These are phyloP conservation scores for Serranus cabrilla DNA, from an alignment of 2,797 vertebrate genomes.

Conservation along the genomic window DNA sequence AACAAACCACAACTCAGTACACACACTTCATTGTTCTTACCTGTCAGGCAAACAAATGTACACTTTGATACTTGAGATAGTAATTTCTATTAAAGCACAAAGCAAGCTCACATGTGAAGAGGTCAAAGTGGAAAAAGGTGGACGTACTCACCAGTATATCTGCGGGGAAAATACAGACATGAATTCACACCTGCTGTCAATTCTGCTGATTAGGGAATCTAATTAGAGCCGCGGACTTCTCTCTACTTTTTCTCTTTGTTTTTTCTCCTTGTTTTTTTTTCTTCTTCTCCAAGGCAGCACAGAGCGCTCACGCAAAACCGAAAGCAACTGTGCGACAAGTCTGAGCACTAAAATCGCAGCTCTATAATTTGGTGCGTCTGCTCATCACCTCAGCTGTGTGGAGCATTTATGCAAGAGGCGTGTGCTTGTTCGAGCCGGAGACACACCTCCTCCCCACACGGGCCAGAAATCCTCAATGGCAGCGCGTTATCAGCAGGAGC, in stretches of 20 bases:
- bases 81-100: background rate
- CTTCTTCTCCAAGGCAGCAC: background rate
- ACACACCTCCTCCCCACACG: conserved; percentile 69
- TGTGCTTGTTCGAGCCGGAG: conserved; percentile 44
- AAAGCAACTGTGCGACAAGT: conserved; percentile 26
- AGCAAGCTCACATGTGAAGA: background rate
- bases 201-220: conserved; percentile 53
- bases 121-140: conserved; percentile 18
- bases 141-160: conserved; percentile 81
- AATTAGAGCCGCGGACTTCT: conserved; percentile 32
- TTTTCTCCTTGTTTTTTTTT: background rate
- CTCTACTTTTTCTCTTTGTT: background rate
- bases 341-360: background rate
- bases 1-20: conserved; percentile 6
- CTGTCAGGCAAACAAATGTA: conserved; percentile 1
- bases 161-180: conserved; percentile 83
- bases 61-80: background rate
- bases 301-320: conserved; percentile 14
- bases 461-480: conserved; percentile 80
- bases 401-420: conserved; percentile 80
- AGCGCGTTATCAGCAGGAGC: conserved; percentile 57
- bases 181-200: conserved; percentile 82
- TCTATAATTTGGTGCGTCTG: conserved; percentile 55
- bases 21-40: conserved; percentile 11
- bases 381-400: conserved; percentile 25